Conservation (phyloP, 1,140 invertebrate genomes). For the Drosophila gunungcola region DNA sequence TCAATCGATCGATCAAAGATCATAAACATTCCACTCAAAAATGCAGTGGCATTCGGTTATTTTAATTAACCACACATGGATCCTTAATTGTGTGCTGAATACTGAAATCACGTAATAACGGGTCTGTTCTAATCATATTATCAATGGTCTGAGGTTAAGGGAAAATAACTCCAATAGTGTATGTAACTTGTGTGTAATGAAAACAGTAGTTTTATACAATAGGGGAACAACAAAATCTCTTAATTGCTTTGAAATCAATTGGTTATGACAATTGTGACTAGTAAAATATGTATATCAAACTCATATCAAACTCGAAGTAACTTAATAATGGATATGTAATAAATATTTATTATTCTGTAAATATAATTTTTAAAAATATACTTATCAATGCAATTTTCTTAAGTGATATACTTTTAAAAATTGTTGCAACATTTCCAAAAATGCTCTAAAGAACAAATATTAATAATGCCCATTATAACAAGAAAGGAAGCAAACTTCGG, state of each 20-base stretch:
- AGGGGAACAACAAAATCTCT: neutral
- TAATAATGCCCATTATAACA: too few relatives aligned
- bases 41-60: neutral
- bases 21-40: neutral
- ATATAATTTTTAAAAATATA: too few relatives aligned
- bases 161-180: neutral
- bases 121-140: neutral
- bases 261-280: too few relatives aligned
- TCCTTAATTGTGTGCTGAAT: constrained; percentile 3
- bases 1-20: constrained; percentile 2
- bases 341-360: too few relatives aligned
- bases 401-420: too few relatives aligned
- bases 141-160: neutral
- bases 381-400: too few relatives aligned
- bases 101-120: constrained; percentile 3
- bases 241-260: neutral
- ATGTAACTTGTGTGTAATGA: neutral
- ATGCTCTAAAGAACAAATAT: too few relatives aligned
- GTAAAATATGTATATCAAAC: too few relatives aligned
- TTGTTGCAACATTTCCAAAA: too few relatives aligned
- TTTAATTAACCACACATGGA: neutral
- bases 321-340: neutral
- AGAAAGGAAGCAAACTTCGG: too few relatives aligned
- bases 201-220: neutral
- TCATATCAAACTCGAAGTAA: neutral